These are phyloP conservation scores for Hippoglossus stenolepis DNA, from an alignment of 2,113 vertebrate genomes.

Conservation along the genomic window DNA sequence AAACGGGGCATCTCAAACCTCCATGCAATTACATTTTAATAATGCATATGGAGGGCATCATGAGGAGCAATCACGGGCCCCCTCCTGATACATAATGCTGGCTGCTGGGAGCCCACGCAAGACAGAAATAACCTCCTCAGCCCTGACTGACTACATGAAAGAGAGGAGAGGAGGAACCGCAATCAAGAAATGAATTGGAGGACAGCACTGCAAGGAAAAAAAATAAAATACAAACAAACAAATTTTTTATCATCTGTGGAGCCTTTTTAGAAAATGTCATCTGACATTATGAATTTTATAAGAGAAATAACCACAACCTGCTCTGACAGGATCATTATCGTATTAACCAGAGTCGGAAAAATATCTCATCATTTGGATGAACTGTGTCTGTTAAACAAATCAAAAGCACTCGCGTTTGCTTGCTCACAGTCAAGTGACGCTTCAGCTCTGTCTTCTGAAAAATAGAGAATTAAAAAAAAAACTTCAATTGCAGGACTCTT, in stretches of 20 bases:
- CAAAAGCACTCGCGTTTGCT: slow-evolving; percentile 6
- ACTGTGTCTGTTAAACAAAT: background rate
- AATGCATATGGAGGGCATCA: slow-evolving; percentile 70
- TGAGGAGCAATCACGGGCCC: slow-evolving; percentile 61
- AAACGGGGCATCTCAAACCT: slow-evolving; percentile 59
- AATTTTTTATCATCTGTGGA: background rate
- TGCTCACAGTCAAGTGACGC: background rate
- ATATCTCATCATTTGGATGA: slow-evolving; percentile 1
- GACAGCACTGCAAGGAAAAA: slow-evolving; percentile 10
- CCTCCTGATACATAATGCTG: slow-evolving; percentile 68
- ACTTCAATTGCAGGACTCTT: slow-evolving; percentile 21
- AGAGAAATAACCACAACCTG: background rate
- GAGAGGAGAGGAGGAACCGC: slow-evolving; percentile 37
- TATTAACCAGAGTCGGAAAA: background rate
- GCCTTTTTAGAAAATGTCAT: background rate
- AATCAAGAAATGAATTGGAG: slow-evolving; percentile 39
- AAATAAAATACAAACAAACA: background rate
- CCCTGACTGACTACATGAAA: slow-evolving; percentile 54
- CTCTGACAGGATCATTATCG: slow-evolving; percentile 17
- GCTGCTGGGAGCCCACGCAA: slow-evolving; percentile 70
- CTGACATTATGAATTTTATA: slow-evolving; percentile 27
- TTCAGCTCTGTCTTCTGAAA: slow-evolving; percentile 25
- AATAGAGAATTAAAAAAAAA: slow-evolving; percentile 10
- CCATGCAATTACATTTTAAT: slow-evolving; percentile 74
- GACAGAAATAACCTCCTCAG: slow-evolving; percentile 74